These are phyloP conservation scores for Mycteria americana DNA, from an alignment of 2,797 vertebrate genomes.

Conservation along the genomic window DNA sequence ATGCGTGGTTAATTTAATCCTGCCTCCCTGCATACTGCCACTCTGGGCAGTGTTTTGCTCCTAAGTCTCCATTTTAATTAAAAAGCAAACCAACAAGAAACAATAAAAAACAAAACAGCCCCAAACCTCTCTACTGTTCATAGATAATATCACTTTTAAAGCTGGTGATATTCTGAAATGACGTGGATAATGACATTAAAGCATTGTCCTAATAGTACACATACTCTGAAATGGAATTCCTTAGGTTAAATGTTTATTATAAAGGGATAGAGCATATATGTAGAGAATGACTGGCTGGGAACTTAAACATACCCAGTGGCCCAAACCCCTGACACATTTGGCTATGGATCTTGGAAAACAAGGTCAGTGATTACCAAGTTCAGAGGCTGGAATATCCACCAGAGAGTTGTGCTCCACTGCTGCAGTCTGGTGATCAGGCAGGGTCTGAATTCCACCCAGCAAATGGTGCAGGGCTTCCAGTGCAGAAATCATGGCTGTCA, in stretches of 20 bases:
- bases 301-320: background rate
- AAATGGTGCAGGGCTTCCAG: background rate
- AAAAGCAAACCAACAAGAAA: background rate
- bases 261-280: background rate
- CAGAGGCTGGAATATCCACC: background rate
- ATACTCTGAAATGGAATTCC: background rate
- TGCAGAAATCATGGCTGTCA: background rate
- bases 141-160: background rate
- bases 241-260: background rate
- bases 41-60: background rate
- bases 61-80: background rate
- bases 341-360: background rate
- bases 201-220: conserved; percentile 6
- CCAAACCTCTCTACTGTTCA: background rate
- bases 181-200: background rate
- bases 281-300: background rate
- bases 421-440: background rate
- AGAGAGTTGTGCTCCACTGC: background rate
- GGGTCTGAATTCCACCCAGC: background rate
- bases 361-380: background rate
- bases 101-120: background rate
- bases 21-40: background rate
- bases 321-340: background rate
- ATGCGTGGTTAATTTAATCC: conserved; percentile 19
- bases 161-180: conserved; percentile 5